These are phyloP conservation scores for Amphiduros pacificus DNA, from an alignment of 2,888 invertebrate species.

Conservation along the genomic window DNA sequence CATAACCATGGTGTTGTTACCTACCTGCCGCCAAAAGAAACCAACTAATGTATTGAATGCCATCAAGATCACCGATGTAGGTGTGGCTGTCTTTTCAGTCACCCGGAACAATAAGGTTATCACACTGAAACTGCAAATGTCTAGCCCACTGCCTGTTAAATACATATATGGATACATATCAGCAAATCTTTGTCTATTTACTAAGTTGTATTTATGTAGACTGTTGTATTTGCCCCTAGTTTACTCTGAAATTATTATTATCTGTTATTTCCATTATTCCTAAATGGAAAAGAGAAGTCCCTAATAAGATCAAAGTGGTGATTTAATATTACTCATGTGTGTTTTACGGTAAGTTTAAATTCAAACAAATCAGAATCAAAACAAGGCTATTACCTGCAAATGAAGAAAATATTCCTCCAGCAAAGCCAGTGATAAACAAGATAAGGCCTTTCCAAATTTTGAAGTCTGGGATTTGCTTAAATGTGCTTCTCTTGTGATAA, in stretches of 20 bases:
- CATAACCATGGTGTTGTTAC: slow-evolving; percentile 1
- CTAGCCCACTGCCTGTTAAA: slow-evolving; percentile 53
- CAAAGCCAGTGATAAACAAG: slow-evolving; percentile 41
- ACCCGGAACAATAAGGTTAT: slow-evolving; percentile 29
- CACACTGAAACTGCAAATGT: slow-evolving; percentile 46
- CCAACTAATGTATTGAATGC: slow-evolving; percentile 38
- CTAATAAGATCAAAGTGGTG: too few species aligned
- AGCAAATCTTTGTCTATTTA: too few species aligned
- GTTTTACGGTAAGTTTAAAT: too few species aligned
- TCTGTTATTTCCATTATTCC: too few species aligned
- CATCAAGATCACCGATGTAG: slow-evolving; percentile 50
- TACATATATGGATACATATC: too few species aligned
- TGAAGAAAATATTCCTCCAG: slow-evolving; percentile 48
- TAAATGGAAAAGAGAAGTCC: too few species aligned
- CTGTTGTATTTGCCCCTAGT: too few species aligned
- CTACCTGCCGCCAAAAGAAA: slow-evolving; percentile 11
- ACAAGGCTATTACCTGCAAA: slow-evolving; percentile 52
- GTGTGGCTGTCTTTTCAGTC: slow-evolving; percentile 46
- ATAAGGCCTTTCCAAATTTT: slow-evolving; percentile 36
- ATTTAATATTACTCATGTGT: too few species aligned
- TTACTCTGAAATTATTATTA: too few species aligned
- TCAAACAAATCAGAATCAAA: too few species aligned
- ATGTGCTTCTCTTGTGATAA: slow-evolving; percentile 35
- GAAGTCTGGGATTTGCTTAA: slow-evolving; percentile 25
- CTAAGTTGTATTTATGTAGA: too few species aligned